Evolutionary conservation across 2,797 vertebrate species (phyloP), one percentile per base, ranked within the genome.

Genomic region (Remorina albescens): DNA sequence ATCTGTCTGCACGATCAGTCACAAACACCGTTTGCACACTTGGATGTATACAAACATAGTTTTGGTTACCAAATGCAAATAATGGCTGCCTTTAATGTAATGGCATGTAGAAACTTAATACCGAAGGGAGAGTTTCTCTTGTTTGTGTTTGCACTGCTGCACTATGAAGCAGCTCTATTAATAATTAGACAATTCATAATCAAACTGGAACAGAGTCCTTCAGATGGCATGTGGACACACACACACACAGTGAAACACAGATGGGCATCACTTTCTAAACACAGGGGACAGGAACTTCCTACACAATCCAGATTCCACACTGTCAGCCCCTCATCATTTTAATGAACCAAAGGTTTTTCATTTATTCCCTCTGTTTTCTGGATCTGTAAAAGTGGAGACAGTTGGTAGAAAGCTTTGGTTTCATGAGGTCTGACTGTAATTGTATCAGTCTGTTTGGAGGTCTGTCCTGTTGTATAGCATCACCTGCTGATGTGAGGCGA

Each of bases 111-210:
- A 51, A 86, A 87, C 51, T 47, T 66, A 67, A 86, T 78, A 67
- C 54, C 18, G 57, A 21, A 9, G 3, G 60, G 50, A 50, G 41
- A 37, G 37, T 18, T 23, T 26, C 19, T 60, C 42, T 26, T 69
- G 63, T 68, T 25, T 71, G 37, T 69, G 61, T 56, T 19, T 63
- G 65, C 2, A 49, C 41, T 60, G 69, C 21, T 61, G 53, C 28
- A 0, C 50, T 58, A 46, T 44, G 50, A 61, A 56, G 56, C 34
- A 5, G 26, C 57, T 70, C 81, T 84, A 85, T 92, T 89, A 92
- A 92, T 92, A 91, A 91, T 92, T 90, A 88, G 78, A 85, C 80
- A 81, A 86, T 90, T 82, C 58, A 86, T 92, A 81, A 81, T 63
- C 66, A 65, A 64, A 82, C 72, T 59, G 58, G 60, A 74, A 71